phyloP scores from a whole-genome alignment of 1,140 invertebrate species.

The Dreissena polymorpha region DNA sequence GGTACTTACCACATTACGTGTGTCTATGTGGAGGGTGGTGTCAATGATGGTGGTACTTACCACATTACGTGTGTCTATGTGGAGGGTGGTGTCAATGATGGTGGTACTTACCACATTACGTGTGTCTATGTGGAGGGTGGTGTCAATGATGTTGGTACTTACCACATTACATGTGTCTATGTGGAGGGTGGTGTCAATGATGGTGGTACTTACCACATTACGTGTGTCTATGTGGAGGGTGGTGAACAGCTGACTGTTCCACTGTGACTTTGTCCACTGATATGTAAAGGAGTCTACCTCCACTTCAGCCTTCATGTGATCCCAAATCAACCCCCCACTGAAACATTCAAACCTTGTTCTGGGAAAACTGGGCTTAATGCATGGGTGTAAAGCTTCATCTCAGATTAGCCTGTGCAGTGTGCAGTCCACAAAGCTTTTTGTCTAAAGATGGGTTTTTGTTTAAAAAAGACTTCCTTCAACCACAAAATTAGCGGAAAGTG shows the following conservation, averaged over 20 bases:
- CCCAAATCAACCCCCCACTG: conserved; percentile 45
- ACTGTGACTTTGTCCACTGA: conserved; percentile 66
- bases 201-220: conserved; percentile 76
- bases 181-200: conserved; percentile 67
- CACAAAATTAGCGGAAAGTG: too few relatives aligned
- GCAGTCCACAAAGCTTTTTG: too few relatives aligned
- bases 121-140: conserved; percentile 73
- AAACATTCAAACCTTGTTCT: neutral
- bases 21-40: conserved; percentile 72
- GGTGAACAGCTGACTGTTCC: conserved; percentile 67
- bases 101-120: conserved; percentile 76
- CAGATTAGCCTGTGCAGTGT: too few relatives aligned
- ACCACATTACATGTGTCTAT: conserved; percentile 77
- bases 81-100: conserved; percentile 68
- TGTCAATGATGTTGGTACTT: too few relatives aligned
- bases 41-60: too few relatives aligned
- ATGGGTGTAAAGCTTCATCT: too few relatives aligned
- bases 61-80: conserved; percentile 75
- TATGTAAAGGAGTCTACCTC: conserved; percentile 64
- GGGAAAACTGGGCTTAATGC: too few relatives aligned
- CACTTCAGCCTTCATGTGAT: conserved; percentile 58
- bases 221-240: conserved; percentile 74
- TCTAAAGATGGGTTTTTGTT: too few relatives aligned
- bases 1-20: conserved; percentile 76
- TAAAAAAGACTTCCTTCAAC: too few relatives aligned